Conservation (phyloP, 2,797 vertebrate species). For the Diplodus puntazzo region DNA sequence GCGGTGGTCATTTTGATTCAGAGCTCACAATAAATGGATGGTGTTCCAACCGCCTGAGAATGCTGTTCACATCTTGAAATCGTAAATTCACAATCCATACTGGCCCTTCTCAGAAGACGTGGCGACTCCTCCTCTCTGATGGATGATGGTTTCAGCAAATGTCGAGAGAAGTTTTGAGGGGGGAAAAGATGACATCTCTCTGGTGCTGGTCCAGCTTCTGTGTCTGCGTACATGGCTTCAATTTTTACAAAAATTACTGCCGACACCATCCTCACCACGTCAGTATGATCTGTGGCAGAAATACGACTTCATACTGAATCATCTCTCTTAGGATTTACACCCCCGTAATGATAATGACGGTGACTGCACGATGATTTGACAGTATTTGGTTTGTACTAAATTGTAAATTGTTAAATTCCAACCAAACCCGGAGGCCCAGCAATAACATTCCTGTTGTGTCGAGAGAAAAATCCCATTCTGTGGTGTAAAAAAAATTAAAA, state of each 20-base stretch:
- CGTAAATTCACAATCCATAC: conserved; percentile 69
- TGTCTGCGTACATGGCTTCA: background rate
- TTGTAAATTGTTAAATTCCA: background rate
- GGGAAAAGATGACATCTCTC: conserved; percentile 12
- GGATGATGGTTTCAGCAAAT: conserved; percentile 59
- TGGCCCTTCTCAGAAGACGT: conserved; percentile 34
- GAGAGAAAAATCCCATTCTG: background rate
- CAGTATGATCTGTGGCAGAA: conserved; percentile 6
- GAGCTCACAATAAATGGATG: conserved; percentile 58
- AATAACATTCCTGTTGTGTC: background rate
- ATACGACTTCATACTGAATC: background rate
- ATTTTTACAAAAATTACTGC: background rate
- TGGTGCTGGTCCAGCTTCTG: conserved; percentile 44
- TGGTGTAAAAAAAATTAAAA: background rate
- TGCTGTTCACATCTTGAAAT: conserved; percentile 75
- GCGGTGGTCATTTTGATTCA: conserved; percentile 66
- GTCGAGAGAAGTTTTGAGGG: conserved; percentile 28
- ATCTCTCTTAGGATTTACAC: conserved; percentile 15
- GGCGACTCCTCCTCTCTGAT: conserved; percentile 57
- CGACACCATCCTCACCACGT: background rate
- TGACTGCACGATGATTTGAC: conserved; percentile 3
- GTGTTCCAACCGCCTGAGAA: conserved; percentile 54
- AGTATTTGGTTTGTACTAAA: background rate
- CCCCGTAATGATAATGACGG: background rate
- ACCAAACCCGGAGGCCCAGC: background rate